Percentiles rank a stretch among this genome's conserved stretches.
Evolutionary conservation across 1,140 invertebrate species (phyloP).

Genomic region (Popillia japonica): DNA sequence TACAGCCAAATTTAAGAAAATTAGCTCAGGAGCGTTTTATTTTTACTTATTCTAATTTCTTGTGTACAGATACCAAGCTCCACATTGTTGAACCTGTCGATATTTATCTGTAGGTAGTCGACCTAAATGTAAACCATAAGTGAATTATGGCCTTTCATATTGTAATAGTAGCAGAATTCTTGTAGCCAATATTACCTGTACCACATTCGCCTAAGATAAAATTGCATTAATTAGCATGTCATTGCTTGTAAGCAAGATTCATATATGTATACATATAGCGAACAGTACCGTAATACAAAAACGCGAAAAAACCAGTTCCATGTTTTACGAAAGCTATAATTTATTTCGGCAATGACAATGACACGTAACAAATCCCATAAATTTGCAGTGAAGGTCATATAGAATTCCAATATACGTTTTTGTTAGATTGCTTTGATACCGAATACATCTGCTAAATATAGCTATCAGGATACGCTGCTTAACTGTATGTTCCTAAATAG

Average conservation of each 20-base stretch:
- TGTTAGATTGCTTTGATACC: background rate
- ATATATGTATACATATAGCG: background rate
- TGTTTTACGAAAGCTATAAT: background rate
- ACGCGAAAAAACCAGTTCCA: background rate
- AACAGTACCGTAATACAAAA: constrained; percentile 1
- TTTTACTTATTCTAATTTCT: too few species aligned
- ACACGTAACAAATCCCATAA: constrained; percentile 18
- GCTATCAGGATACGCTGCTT: too few species aligned
- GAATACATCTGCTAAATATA: background rate
- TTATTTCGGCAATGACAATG: constrained; percentile 31
- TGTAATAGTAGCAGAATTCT: background rate
- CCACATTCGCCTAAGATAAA: background rate
- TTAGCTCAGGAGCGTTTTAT: too few species aligned
- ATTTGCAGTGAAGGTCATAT: background rate
- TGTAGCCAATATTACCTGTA: background rate
- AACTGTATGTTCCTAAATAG: too few species aligned
- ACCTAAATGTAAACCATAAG: background rate
- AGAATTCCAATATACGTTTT: background rate
- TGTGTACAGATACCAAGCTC: too few species aligned
- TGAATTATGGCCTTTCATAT: background rate
- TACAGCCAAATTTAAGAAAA: too few species aligned
- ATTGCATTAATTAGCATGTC: constrained; percentile 3
- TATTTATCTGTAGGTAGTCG: background rate
- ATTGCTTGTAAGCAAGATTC: background rate
- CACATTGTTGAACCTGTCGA: too few species aligned